Evolutionary conservation across 1,140 invertebrate species (phyloP), one percentile per base, ranked within the genome.

Genomic region (Frieseomelitta varia): DNA sequence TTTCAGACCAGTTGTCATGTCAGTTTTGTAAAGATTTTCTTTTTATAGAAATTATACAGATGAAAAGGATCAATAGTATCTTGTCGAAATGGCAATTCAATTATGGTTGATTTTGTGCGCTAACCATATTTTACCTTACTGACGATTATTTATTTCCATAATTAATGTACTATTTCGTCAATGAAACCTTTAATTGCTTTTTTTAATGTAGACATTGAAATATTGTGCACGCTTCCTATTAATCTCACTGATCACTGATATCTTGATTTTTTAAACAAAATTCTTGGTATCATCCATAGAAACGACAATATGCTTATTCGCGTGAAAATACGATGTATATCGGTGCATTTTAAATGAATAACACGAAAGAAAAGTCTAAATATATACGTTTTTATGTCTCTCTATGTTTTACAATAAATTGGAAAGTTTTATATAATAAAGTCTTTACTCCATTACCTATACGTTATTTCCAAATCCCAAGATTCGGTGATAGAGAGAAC

Each of bases 351-450:
- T 39, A 15, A 63, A 53, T 14, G 47, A n/a, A 14, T 21, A 51
- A 51, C 15, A 75, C 53, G 51, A 85, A 85, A 74, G 61, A 74
- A 67, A 65, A 77, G n/a, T 24, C 51, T 79, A 85, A 79, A 47
- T 65, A 85, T 83, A 87, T 76, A 73, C 85, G 65, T 82, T 88
- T 86, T 71, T 74, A 65, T 83, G 72, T 67, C 80, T 63, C 76
- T 83, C 63, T 73, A 84, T 77, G 65, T 88, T 89, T 81, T 86
- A 81, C 84, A 88, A 89, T 89, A 89, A 89, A 89, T 73, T 77
- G 72, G 15, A 84, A 72, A 86, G 39, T 30, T 86, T 89, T 88
- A 73, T 88, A 88, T 53, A 78, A 74, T 21, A 73, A 55, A 61
- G 65, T 72, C 19, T 79, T 78, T 84, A 67, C 69, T 73, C 76